phyloP scores from a whole-genome alignment of 2,888 invertebrate species.

The Noctua fimbriata region DNA sequence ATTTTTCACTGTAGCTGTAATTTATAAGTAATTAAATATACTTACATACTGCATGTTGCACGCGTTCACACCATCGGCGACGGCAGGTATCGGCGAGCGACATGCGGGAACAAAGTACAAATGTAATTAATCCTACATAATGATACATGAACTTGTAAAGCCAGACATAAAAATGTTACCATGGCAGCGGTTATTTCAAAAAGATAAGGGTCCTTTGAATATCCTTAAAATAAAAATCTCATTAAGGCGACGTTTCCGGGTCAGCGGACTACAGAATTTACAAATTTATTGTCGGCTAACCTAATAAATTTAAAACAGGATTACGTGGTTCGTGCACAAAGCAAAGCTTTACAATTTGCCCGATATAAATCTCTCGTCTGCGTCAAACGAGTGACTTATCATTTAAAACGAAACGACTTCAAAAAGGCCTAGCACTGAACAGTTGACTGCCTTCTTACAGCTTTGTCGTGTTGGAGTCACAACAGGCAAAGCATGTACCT shows the following conservation, averaged over 20 bases:
- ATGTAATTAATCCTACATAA: conserved; percentile 66
- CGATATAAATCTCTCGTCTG: conserved; percentile 85
- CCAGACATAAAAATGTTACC: conserved; percentile 62
- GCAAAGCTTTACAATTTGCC: conserved; percentile 88
- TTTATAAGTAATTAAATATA: conserved; percentile 74
- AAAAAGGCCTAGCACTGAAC: conserved; percentile 58
- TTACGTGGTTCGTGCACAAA: conserved; percentile 86
- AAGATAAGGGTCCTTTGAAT: conserved; percentile 75
- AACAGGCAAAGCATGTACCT: conserved; percentile 3
- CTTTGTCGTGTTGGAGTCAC: conserved; percentile 3
- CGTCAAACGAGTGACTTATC: conserved; percentile 79
- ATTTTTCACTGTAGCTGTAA: conserved; percentile 67
- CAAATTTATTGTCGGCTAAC: conserved; percentile 88
- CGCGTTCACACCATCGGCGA: conserved; percentile 69
- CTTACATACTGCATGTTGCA: conserved; percentile 83
- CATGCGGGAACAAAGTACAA: conserved; percentile 77
- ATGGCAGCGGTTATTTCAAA: conserved; percentile 66
- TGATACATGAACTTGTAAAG: conserved; percentile 62
- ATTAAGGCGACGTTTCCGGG: conserved; percentile 86
- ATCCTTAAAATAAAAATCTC: conserved; percentile 82
- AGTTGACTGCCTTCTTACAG: conserved; percentile 32
- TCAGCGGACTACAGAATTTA: conserved; percentile 85
- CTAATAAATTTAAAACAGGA: conserved; percentile 89
- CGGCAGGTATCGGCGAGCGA: conserved; percentile 64
- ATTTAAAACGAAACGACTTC: conserved; percentile 69